These are phyloP conservation scores for Labeo catla DNA, from an alignment of 2,113 vertebrate species.

Conservation along the genomic window DNA sequence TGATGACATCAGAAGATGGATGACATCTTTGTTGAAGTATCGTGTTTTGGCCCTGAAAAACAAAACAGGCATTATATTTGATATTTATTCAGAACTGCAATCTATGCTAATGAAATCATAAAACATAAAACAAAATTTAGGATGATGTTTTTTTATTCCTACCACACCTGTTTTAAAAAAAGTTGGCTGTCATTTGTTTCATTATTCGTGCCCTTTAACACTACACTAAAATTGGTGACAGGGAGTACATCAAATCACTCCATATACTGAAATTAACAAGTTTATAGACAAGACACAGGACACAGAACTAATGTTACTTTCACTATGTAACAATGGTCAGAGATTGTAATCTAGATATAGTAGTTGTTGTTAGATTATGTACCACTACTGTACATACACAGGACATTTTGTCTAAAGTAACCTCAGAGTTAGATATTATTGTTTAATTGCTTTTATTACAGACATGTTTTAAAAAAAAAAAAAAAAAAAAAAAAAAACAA, in stretches of 20 bases:
- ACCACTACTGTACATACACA: too few relatives aligned
- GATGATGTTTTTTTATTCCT: not conserved
- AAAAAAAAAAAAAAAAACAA: too few relatives aligned
- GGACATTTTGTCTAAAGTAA: too few relatives aligned
- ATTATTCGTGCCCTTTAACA: not conserved
- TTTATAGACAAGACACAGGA: not conserved
- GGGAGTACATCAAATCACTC: not conserved
- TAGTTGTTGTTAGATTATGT: too few relatives aligned
- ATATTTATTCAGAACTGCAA: not conserved
- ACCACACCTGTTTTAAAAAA: not conserved
- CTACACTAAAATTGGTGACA: not conserved
- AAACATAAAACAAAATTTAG: not conserved
- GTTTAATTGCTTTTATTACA: too few relatives aligned
- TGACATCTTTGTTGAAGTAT: not conserved
- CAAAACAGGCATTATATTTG: not conserved
- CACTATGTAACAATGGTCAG: too few relatives aligned
- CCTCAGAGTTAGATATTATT: too few relatives aligned
- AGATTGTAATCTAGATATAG: too few relatives aligned
- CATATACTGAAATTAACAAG: not conserved
- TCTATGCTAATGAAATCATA: not conserved
- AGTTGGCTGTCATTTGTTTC: not conserved
- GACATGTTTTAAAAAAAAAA: too few relatives aligned
- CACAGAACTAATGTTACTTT: not conserved
- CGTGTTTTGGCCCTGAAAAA: conserved; percentile 5
- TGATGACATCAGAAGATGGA: too few relatives aligned